Evolutionary conservation across 2,888 invertebrate genomes (phyloP).

Genomic region (Tinea trinotella): DNA sequence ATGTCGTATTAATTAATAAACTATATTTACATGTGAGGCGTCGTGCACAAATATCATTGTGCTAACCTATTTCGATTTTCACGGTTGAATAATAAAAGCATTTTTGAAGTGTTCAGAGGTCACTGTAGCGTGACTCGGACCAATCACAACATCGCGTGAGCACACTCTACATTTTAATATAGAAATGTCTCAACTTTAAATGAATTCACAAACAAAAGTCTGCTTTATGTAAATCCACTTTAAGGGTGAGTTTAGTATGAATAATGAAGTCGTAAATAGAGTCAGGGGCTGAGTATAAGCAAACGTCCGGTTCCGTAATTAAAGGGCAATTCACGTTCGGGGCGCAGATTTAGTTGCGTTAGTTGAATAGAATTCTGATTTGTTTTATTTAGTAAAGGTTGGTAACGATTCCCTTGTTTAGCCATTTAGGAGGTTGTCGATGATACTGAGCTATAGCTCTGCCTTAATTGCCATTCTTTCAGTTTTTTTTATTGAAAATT

Average conservation of each 20-base stretch:
- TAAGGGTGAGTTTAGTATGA: neutral
- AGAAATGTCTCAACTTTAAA: neutral
- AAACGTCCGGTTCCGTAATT: slow-evolving; percentile 13
- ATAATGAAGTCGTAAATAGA: neutral
- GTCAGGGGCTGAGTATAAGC: neutral
- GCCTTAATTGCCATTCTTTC: too few relatives aligned
- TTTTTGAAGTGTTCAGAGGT: slow-evolving; percentile 9
- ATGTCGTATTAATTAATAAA: too few relatives aligned
- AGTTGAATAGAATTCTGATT: slow-evolving; percentile 13
- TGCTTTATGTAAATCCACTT: neutral
- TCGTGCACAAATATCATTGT: too few relatives aligned
- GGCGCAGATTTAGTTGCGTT: neutral
- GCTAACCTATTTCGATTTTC: neutral
- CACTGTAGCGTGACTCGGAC: slow-evolving; percentile 11
- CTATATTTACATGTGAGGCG: too few relatives aligned
- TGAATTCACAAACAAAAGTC: neutral
- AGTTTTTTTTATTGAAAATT: too few relatives aligned
- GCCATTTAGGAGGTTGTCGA: neutral
- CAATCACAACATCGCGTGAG: slow-evolving; percentile 15
- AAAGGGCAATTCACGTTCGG: slow-evolving; percentile 15
- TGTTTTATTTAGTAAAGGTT: slow-evolving; percentile 6
- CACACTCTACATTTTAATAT: neutral
- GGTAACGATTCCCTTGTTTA: neutral
- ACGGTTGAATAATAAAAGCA: slow-evolving; percentile 6
- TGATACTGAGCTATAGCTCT: too few relatives aligned